Evolutionary conservation across 2,113 vertebrate species (phyloP).

Genomic region (Monarcha castaneiventris): DNA sequence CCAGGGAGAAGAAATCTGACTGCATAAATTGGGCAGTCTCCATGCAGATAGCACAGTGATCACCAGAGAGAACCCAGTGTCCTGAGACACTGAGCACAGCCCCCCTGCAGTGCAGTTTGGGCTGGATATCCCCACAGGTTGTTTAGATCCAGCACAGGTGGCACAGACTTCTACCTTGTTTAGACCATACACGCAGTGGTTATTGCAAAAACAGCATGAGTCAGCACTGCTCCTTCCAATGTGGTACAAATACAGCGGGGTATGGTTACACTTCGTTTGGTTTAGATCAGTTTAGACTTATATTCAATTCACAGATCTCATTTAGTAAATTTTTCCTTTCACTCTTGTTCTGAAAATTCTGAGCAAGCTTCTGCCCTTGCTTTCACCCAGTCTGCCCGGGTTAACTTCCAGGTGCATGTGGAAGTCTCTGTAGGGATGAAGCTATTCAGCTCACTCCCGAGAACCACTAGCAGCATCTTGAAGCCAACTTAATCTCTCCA

Average conservation of each 20-base stretch:
- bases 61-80: not conserved
- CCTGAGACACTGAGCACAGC: not conserved
- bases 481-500: not conserved
- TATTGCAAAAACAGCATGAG: not conserved
- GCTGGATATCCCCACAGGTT: not conserved
- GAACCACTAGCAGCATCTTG: not conserved
- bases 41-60: not conserved
- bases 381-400: not conserved
- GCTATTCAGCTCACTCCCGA: not conserved
- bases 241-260: not conserved
- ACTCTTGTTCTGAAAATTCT: not conserved
- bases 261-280: not conserved
- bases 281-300: not conserved
- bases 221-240: not conserved
- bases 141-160: not conserved
- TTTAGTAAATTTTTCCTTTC: not conserved
- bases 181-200: fast-evolving
- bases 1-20: not conserved
- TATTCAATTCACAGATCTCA: not conserved
- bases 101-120: not conserved
- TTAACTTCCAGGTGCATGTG: not conserved
- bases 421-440: not conserved
- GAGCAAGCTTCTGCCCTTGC: not conserved
- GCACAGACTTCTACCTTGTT: not conserved
- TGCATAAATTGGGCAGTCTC: not conserved